Base-by-base conservation (phyloP, 2,797 vertebrate genomes). In the Gambelia wislizenii region DNA sequence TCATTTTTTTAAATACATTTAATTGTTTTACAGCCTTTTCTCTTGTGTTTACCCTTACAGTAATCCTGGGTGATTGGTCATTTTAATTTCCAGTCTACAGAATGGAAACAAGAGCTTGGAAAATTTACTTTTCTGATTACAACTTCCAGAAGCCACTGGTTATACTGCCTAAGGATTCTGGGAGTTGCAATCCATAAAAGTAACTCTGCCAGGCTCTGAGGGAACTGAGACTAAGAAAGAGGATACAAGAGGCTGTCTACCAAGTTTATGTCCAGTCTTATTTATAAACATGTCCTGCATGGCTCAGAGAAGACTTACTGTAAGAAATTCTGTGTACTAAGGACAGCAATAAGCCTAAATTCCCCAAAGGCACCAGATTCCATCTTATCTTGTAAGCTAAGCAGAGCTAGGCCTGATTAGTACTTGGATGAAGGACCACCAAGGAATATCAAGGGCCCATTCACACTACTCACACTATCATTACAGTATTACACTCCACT, bases 11-110 rank as follows among this genome's bases (percentile, higher is more conserved):
- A 61, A 54, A 22, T 64, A 22, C 16, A 70, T 56, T 42, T 70
- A 69, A 20, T 70, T 77, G 42, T 47, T 78, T 36, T 77, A 59
- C 20, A 49, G n/a, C 33, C 72, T 33, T 61, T 86, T 78, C 18
- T 27, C 9, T 80, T 87, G 14, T 87, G 42, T n/a, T 78, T 69
- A 13, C 59, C 47, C 47, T 69, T 80, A 67, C 49, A 54, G 39
- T 10, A 56, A 56, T 52, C 47, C 36, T 36, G 2, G 69, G 72
- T 27, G 5, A 67, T 6, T 30, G 61, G 30, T 47, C 30, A 83
- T 30, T 69, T n/a, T 69, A 69, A 83, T 83, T 83, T 67, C 30
- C 42, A 83, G n/a, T 69, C 47, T 47, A 49, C 61, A 83, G 64
- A 83, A 49, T 67, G 64, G 64, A 67, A 67, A 33, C 64, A 67